Evolutionary conservation across 2,113 vertebrate genomes (phyloP), one percentile per base, ranked within the genome.

Genomic region (Austrofundulus limnaeus): DNA sequence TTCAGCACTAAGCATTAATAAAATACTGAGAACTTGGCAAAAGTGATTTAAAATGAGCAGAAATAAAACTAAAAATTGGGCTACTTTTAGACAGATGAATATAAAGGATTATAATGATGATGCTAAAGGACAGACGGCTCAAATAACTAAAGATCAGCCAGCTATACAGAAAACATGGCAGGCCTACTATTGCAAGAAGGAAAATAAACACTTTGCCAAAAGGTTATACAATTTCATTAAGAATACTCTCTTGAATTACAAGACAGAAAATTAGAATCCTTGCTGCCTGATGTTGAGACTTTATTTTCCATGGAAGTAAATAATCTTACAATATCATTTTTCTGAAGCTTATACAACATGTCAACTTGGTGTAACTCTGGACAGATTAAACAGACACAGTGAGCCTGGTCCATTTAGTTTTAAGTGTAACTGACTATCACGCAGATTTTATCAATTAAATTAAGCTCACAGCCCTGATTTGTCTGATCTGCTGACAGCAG

Each of bases 401-500:
- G 1, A 16, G 23, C 14, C 45, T 11, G 11, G 19, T 20, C 19
- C 45, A 11, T 13, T 14, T 51, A 9, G 9, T 16, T 28, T 51
- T 51, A 24, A 17, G 47, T 23, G 24, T 13, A 14, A 49, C 6
- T 24, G 14, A 49, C 6, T 49, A 9, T 24, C n/a, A 11, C 16
- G 43, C n/a, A 11, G 20, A 48, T 2, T 21, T 21, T 14, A 23
- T 12, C 46, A 48, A 13, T 48, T 2, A 15, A 15, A 41, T 8
- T 10, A 38, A 11, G n/a, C n/a, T n/a, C 3, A 24, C 48, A 5
- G 3, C 12, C n/a, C 20, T 31, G 11, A 2, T 45, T 58, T 7
- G 7, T 50, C 23, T 14, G 15, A 47, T 9, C 59, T 66, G 65
- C 64, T 70, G 64, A 72, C 25, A 19, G 66, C 13, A 45, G 28